Base-by-base conservation (phyloP, 2,113 vertebrate species). In the Urocitellus parryii region DNA sequence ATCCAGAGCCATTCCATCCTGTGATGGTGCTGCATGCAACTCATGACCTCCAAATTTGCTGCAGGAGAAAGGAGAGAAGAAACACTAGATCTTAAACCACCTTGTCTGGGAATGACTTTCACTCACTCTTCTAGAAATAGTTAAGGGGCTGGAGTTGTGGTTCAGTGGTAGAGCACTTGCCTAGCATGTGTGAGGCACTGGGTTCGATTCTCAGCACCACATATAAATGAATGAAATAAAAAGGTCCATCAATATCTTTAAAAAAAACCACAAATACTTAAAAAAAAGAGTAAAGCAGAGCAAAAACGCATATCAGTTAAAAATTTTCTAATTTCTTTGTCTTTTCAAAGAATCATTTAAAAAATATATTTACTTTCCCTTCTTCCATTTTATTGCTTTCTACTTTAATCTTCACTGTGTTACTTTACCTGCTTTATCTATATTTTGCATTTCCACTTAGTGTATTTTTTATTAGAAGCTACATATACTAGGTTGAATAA, bases 321-420 rank as follows among this genome's bases (percentile, higher is more conserved):
- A 88, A 94, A 39, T 39, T 70, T 11, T n/a, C 42, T 51, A n/a
- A 45, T 84, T 92, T 88, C 70, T 92, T 42, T 76, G 27, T 79
- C 74, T 86, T 90, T 90, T 79, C 20, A 3, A 56, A 20, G 27
- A 73, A 86, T 80, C 53, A 34, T 18, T 87, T 90, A 68, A 32
- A 34, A n/a, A 42, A 13, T 34, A 34, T 51, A 74, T 56, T 86
- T 45, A 45, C 53, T 45, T 32, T 39, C 20, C 53, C 34, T 22
- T 8, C 56, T 12, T 17, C 29, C 53, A 42, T 37, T 16, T 95
- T 58, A 68, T 25, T 17, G 6, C 18, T 87, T 76, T 68, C 32
- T 74, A 67, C 67, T 81, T 27, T 2, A 51, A 51, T 63, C 61
- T 83, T 89, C 79, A 79, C 34, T 18, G 20, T 88, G 61, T 92